These are phyloP conservation scores for Cricetomys ansorgei DNA, from an alignment of 2,113 vertebrate genomes.

Conservation along the genomic window DNA sequence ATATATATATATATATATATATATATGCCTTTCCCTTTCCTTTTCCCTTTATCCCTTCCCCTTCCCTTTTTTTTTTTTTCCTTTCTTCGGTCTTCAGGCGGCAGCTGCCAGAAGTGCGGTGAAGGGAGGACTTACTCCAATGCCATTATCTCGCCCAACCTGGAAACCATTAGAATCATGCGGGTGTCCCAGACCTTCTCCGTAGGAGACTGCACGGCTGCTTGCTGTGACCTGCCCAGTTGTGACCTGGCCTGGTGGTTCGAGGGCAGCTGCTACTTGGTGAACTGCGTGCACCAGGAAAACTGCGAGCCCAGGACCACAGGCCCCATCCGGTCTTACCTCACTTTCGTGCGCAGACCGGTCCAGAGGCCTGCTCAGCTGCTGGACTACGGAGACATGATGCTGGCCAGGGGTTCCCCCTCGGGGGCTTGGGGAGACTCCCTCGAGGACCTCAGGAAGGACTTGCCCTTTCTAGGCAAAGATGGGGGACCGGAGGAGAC, in stretches of 20 bases:
- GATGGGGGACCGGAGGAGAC: slow-evolving; percentile 82
- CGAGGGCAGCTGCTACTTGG: slow-evolving; percentile 91
- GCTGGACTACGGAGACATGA: slow-evolving; percentile 85
- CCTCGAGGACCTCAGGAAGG: slow-evolving; percentile 84
- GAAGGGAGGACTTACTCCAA: slow-evolving; percentile 89
- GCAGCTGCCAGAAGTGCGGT: slow-evolving; percentile 88
- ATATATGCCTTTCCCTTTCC: too few relatives aligned
- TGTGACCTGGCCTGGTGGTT: slow-evolving; percentile 95
- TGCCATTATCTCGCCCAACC: slow-evolving; percentile 90
- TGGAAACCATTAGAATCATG: slow-evolving; percentile 89
- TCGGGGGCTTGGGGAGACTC: slow-evolving; percentile 76
- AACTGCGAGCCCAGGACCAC: slow-evolving; percentile 88
- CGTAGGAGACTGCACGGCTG: slow-evolving; percentile 87
- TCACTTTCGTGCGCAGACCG: slow-evolving; percentile 90
- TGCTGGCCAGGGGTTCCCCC: slow-evolving; percentile 82
- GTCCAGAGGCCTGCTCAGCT: slow-evolving; percentile 85
- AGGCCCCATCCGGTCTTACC: slow-evolving; percentile 87
- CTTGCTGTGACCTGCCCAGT: slow-evolving; percentile 90
- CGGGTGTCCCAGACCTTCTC: slow-evolving; percentile 88
- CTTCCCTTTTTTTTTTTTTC: too few relatives aligned
- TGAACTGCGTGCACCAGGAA: slow-evolving; percentile 90
- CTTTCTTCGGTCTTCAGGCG: slow-evolving; percentile 83
- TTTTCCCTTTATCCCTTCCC: too few relatives aligned
- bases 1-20: not conserved
- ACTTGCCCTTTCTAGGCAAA: slow-evolving; percentile 86